A percentile compares a stretch with the other conserved stretches of the same genome.
These are phyloP conservation scores for Drosophila malerkotliana DNA, from an alignment of 1,140 invertebrate genomes.

Conservation along the genomic window DNA sequence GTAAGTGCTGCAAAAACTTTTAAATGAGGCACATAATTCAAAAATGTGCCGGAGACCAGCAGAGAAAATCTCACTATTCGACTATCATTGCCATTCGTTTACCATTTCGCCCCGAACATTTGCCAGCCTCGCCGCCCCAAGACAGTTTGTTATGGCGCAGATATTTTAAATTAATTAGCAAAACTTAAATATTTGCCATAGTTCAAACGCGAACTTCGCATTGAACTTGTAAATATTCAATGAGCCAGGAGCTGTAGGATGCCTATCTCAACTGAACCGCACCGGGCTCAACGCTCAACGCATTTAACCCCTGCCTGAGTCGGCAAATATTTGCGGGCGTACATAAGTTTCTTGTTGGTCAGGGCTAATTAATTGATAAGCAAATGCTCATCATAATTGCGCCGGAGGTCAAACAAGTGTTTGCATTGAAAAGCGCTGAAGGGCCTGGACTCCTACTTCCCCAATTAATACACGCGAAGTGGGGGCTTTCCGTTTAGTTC, in stretches of 20 bases:
- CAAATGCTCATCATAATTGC: constrained; percentile 66
- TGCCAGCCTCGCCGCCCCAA: background rate
- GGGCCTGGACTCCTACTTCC: background rate
- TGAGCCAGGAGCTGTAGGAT: constrained; percentile 35
- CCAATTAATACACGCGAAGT: background rate
- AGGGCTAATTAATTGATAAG: constrained; percentile 81
- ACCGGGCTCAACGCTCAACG: constrained; percentile 12
- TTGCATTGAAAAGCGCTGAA: constrained; percentile 13
- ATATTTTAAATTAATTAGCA: constrained; percentile 77
- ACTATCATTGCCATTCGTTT: constrained; percentile 4
- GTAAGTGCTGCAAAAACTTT: constrained; percentile 68
- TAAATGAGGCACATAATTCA: constrained; percentile 78
- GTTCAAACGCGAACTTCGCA: constrained; percentile 72
- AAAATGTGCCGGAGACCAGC: constrained; percentile 49
- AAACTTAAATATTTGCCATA: constrained; percentile 77
- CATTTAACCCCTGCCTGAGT: constrained; percentile 29
- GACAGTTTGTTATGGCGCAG: constrained; percentile 37
- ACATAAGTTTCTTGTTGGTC: constrained; percentile 69
- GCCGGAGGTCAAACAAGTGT: constrained; percentile 32
- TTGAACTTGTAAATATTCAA: constrained; percentile 74
- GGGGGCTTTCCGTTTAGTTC: background rate
- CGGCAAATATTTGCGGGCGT: constrained; percentile 63
- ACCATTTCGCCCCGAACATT: background rate
- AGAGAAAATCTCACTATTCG: constrained; percentile 19
- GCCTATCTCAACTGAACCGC: constrained; percentile 33